These are phyloP conservation scores for Asarcornis scutulata DNA, from an alignment of 2,113 vertebrate species.

Conservation along the genomic window DNA sequence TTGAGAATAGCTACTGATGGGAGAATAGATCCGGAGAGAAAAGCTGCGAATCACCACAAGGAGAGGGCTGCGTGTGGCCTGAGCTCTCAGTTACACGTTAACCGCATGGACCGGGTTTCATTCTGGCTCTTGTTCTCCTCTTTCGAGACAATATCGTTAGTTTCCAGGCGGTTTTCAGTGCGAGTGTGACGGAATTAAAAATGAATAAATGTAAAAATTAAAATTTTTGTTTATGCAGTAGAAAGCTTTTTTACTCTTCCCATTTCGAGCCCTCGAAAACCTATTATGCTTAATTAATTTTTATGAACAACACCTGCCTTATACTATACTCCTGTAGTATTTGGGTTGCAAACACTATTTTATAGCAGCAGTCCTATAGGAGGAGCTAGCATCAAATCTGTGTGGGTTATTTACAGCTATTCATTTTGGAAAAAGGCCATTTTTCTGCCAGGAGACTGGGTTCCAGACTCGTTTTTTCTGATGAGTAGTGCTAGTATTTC, in stretches of 20 bases:
- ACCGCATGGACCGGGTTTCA: background rate
- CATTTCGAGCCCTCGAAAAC: background rate
- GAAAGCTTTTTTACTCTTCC: background rate
- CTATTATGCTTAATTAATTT: background rate
- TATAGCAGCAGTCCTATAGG: background rate
- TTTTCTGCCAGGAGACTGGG: background rate
- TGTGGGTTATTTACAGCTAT: background rate
- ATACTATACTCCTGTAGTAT: background rate
- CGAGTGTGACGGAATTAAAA: background rate
- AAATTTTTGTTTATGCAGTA: background rate
- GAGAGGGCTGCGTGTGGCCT: background rate
- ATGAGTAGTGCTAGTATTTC: background rate
- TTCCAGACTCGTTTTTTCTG: background rate
- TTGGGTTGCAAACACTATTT: background rate
- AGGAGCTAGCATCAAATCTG: background rate
- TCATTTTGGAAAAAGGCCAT: background rate
- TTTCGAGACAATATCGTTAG: background rate
- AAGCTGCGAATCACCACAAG: background rate
- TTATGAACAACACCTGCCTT: background rate
- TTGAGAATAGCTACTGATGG: background rate
- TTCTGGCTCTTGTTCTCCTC: background rate
- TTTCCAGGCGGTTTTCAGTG: background rate
- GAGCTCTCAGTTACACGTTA: slow-evolving; percentile 40
- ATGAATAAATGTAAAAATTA: background rate
- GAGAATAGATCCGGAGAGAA: slow-evolving; percentile 35